A percentile compares a stretch with the other conserved stretches of the same genome.
Evolutionary conservation across 2,113 vertebrate species (phyloP).

Genomic region (Meriones unguiculatus): DNA sequence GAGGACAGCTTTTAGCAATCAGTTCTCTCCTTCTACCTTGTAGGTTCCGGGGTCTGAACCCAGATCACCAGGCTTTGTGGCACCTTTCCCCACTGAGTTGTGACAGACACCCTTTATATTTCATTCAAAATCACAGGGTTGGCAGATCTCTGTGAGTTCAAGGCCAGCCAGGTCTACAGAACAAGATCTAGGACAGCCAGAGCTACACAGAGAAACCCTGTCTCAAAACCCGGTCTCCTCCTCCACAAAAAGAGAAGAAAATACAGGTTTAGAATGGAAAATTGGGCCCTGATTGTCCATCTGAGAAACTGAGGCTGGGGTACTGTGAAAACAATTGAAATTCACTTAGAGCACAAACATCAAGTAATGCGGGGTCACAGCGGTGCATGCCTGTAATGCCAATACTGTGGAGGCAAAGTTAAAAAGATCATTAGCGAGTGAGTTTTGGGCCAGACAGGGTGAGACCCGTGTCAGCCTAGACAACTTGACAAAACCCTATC

Average conservation of each 20-base stretch:
- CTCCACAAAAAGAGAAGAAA: background rate
- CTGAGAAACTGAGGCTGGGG: background rate
- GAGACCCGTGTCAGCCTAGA: background rate
- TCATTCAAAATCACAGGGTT: background rate
- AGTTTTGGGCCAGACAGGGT: background rate
- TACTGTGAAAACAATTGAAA: background rate
- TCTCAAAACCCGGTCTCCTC: background rate
- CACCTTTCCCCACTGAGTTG: background rate
- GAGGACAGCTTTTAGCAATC: background rate
- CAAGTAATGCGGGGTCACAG: too few species aligned
- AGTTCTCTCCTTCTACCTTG: background rate
- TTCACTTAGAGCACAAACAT: conserved; percentile 43
- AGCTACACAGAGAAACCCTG: background rate
- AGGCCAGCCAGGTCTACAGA: background rate
- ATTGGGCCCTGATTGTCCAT: background rate
- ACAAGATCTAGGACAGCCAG: background rate
- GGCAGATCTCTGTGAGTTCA: background rate
- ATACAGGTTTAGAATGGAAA: background rate
- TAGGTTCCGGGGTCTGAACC: background rate
- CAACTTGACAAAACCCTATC: background rate
- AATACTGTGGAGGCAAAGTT: background rate
- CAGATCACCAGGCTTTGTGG: background rate
- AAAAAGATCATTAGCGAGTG: background rate
- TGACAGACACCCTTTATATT: background rate
- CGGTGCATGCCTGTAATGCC: background rate